These are phyloP conservation scores for Plebejus argus DNA, from an alignment of 2,888 invertebrate genomes.

Conservation along the genomic window DNA sequence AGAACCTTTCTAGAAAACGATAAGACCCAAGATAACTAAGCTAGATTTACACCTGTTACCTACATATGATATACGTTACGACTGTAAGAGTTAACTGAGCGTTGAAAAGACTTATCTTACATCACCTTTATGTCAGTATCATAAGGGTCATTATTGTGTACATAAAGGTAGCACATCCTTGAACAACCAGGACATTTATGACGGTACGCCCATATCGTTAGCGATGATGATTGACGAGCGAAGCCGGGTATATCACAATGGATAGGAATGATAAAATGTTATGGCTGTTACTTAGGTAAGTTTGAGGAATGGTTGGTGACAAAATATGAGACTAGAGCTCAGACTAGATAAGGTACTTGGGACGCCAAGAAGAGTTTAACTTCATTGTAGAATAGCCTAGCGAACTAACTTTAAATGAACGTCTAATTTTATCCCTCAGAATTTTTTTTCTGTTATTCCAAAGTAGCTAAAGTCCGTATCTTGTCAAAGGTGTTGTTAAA, in stretches of 20 bases:
- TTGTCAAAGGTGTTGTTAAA: too few relatives aligned
- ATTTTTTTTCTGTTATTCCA: too few relatives aligned
- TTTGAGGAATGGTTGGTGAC: background rate
- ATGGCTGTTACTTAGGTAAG: background rate
- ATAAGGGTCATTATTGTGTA: background rate
- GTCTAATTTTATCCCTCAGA: too few relatives aligned
- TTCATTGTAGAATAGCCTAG: too few relatives aligned
- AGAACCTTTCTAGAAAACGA: background rate
- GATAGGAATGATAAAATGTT: background rate
- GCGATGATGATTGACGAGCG: constrained; percentile 8
- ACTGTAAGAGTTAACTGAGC: background rate
- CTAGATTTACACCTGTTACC: constrained; percentile 9
- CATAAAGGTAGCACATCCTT: background rate
- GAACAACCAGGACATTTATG: background rate
- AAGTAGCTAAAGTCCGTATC: background rate
- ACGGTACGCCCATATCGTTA: constrained; percentile 2
- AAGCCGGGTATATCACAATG: constrained; percentile 1
- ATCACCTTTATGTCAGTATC: background rate
- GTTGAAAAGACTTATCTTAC: background rate
- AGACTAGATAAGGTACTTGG: too few relatives aligned
- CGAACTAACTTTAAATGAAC: too few relatives aligned
- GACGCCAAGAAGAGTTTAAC: too few relatives aligned
- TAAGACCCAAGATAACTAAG: too few relatives aligned
- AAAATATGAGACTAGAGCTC: background rate
- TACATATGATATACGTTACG: constrained; percentile 7